Conservation (phyloP, 2,113 vertebrate genomes). For the Pogonocichla stellata region DNA sequence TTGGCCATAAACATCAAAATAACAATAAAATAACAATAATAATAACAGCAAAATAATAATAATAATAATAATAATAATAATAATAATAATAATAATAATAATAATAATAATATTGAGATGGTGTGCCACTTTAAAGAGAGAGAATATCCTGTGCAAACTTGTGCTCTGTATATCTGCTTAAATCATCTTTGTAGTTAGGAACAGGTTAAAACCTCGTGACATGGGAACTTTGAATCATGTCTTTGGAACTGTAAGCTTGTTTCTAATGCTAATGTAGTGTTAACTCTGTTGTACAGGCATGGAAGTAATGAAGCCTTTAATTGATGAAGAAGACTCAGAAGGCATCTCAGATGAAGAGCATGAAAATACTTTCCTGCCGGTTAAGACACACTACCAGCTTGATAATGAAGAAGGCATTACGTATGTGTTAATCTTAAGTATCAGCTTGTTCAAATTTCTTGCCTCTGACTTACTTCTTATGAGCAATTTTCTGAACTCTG, state of each 20-base stretch:
- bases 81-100: neutral
- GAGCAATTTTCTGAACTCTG: neutral
- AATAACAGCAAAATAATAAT: too few species aligned
- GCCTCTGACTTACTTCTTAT: neutral
- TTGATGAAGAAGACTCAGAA: conserved; percentile 73
- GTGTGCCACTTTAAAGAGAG: neutral
- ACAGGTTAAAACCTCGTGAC: fast-evolving
- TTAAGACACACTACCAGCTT: conserved; percentile 71
- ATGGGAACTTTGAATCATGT: neutral
- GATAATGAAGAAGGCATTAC: conserved; percentile 69
- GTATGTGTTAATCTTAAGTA: conserved; percentile 44
- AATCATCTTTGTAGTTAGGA: neutral
- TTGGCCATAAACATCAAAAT: too few species aligned
- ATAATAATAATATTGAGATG: neutral
- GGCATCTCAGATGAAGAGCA: conserved; percentile 73
- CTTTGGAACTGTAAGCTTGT: neutral
- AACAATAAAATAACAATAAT: too few species aligned
- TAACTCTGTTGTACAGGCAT: conserved; percentile 67
- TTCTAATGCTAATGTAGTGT: neutral
- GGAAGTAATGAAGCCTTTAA: conserved; percentile 82
- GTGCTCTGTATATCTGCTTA: neutral
- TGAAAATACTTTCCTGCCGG: conserved; percentile 59
- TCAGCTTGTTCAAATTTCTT: neutral
- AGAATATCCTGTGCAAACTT: neutral
- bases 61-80: too few species aligned